Percentiles rank a stretch among this genome's conserved stretches.
Evolutionary conservation across 1,140 invertebrate species (phyloP).

Genomic region (Neodiprion virginianus): DNA sequence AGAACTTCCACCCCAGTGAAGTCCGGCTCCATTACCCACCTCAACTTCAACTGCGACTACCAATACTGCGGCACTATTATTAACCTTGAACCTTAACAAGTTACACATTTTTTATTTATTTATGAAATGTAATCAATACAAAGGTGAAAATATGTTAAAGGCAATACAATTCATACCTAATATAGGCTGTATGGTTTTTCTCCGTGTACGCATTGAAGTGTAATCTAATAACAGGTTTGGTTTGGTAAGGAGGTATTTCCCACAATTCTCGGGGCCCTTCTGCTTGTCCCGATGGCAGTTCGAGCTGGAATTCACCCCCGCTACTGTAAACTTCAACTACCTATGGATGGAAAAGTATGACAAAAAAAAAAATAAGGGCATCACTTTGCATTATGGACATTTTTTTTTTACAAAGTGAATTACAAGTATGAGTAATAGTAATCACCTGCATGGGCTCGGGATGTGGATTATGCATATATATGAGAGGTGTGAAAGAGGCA

Average conservation of each 20-base stretch:
- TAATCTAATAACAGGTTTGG: constrained; percentile 87
- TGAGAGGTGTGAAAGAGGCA: constrained; percentile 87
- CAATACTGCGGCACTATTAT: constrained; percentile 71
- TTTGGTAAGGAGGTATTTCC: constrained; percentile 90
- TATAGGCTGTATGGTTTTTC: constrained; percentile 84
- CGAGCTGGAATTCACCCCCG: constrained; percentile 89
- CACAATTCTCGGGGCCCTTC: constrained; percentile 84
- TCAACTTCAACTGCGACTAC: constrained; percentile 89
- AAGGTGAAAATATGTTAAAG: background rate
- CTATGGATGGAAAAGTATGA: constrained; percentile 57
- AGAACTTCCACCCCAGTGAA: constrained; percentile 74
- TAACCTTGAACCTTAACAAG: constrained; percentile 72
- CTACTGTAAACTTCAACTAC: constrained; percentile 90
- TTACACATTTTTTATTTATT: constrained; percentile 9
- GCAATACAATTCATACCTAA: constrained; percentile 61
- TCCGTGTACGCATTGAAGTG: constrained; percentile 77
- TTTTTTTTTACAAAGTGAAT: constrained; percentile 13
- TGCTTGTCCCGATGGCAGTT: constrained; percentile 80
- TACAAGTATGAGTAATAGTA: background rate
- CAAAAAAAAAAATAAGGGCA: constrained; percentile 11
- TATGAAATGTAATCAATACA: constrained; percentile 15
- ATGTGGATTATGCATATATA: constrained; percentile 95
- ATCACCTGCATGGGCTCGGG: constrained; percentile 82
- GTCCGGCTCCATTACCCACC: constrained; percentile 74
- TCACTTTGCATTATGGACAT: constrained; percentile 8